Evolutionary conservation across 92 coral and sea anemone genomes (phyloP).

Genomic region (Phenganax stokvisi): DNA sequence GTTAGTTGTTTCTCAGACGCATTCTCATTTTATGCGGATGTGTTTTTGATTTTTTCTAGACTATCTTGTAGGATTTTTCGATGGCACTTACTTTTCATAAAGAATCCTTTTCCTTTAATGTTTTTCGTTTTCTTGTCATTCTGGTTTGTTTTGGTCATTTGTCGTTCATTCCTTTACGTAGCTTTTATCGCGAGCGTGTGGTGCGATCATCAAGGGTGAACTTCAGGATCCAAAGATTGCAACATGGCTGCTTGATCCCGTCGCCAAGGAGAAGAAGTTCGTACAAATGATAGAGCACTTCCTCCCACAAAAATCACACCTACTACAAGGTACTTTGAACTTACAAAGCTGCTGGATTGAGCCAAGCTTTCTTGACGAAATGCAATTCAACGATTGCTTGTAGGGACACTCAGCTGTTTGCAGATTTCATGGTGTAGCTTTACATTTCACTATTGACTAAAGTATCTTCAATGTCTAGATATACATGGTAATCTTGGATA

Average conservation of each 20-base stretch:
- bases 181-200: slow-evolving; percentile 70
- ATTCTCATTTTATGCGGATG: neutral
- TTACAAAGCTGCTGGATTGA: neutral
- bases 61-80: neutral
- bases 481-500: slow-evolving; percentile 65
- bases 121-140: neutral
- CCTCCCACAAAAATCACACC: slow-evolving; percentile 55
- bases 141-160: neutral
- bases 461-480: slow-evolving; percentile 39
- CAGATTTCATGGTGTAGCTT: too few species aligned
- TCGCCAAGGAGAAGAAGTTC: slow-evolving; percentile 71
- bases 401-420: neutral
- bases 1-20: neutral
- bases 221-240: slow-evolving; percentile 89
- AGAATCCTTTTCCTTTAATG: neutral
- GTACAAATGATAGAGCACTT: slow-evolving; percentile 73
- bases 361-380: neutral
- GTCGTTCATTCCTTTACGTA: slow-evolving; percentile 2
- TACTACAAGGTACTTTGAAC: slow-evolving; percentile 62
- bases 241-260: slow-evolving; percentile 89
- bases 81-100: too few species aligned
- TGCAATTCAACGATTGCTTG: neutral
- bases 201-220: slow-evolving; percentile 62
- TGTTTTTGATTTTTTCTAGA: neutral
- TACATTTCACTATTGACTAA: neutral